These are phyloP conservation scores for Rhegmatorhina hoffmannsi DNA, from an alignment of 2,113 vertebrate genomes.

Conservation along the genomic window DNA sequence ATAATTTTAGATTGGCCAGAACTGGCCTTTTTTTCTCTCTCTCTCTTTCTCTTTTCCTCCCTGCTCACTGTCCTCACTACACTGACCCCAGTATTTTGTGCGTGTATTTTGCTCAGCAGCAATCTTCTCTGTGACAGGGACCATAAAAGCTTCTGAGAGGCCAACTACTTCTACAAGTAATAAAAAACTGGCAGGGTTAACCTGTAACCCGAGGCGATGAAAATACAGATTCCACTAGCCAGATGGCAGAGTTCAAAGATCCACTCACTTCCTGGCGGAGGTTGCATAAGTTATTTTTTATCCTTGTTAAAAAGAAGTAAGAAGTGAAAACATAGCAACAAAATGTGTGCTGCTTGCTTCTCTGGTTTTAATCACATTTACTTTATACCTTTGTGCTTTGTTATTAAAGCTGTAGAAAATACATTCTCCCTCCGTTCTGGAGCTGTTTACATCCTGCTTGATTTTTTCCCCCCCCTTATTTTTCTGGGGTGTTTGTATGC, in stretches of 20 bases:
- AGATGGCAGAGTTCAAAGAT: conserved; percentile 77
- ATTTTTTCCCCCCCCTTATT: background rate
- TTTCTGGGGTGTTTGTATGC: background rate
- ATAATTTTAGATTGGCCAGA: conserved; percentile 65
- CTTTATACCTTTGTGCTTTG: conserved; percentile 38
- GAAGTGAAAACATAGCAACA: conserved; percentile 67
- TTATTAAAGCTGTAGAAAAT: conserved; percentile 6
- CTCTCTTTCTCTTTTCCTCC: background rate
- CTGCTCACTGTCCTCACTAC: background rate
- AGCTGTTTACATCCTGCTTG: background rate
- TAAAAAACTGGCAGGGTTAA: conserved; percentile 64
- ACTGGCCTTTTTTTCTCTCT: background rate
- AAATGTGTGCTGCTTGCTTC: conserved; percentile 58
- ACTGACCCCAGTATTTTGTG: background rate
- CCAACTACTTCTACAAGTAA: conserved; percentile 62
- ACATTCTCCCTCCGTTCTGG: background rate
- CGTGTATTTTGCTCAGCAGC: conserved; percentile 15
- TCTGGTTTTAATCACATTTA: conserved; percentile 64
- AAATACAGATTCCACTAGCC: conserved; percentile 63
- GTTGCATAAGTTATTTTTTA: conserved; percentile 72
- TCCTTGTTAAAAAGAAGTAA: conserved; percentile 74
- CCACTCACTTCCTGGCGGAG: conserved; percentile 61
- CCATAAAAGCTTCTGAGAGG: conserved; percentile 40
- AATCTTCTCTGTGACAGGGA: conserved; percentile 37
- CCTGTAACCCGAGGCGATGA: conserved; percentile 65